Evolutionary conservation across 2,797 vertebrate genomes (phyloP).

Genomic region (Agapornis canus): DNA sequence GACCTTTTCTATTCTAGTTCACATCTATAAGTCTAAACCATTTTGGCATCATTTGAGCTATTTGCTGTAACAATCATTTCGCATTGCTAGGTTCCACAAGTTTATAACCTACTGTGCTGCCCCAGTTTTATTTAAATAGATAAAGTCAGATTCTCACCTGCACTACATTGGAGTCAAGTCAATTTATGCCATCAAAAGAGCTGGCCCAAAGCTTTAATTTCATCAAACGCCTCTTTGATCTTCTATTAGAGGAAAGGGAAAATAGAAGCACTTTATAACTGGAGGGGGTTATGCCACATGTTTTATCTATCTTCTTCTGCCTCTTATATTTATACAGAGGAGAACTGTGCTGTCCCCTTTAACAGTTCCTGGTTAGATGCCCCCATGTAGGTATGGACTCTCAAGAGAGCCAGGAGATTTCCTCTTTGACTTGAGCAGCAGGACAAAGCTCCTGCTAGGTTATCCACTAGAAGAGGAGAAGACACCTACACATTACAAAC

Average conservation of each 20-base stretch:
- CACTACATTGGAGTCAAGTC: constrained; percentile 29
- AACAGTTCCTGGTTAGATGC: not conserved
- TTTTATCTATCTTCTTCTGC: constrained; percentile 12
- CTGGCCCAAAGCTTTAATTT: constrained; percentile 36
- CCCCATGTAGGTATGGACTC: not conserved
- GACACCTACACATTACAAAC: not conserved
- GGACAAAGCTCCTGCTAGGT: not conserved
- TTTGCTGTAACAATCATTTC: not conserved
- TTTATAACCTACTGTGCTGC: not conserved
- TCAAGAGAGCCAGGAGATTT: not conserved
- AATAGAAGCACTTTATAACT: constrained; percentile 6
- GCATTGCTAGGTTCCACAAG: not conserved
- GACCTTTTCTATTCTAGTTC: constrained; percentile 48
- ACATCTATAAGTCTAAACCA: not conserved
- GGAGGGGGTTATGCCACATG: not conserved
- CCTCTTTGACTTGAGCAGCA: not conserved
- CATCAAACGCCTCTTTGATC: constrained; percentile 67
- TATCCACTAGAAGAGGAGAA: not conserved
- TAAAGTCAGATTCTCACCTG: constrained; percentile 63
- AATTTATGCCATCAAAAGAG: constrained; percentile 68
- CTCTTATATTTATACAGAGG: not conserved
- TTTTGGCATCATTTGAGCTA: constrained; percentile 12
- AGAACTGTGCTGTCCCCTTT: not conserved
- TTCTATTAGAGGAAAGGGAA: constrained; percentile 36
- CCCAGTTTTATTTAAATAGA: constrained; percentile 35